Evolutionary conservation across 2,113 vertebrate species (phyloP).

Genomic region (Brevimyrus niger): DNA sequence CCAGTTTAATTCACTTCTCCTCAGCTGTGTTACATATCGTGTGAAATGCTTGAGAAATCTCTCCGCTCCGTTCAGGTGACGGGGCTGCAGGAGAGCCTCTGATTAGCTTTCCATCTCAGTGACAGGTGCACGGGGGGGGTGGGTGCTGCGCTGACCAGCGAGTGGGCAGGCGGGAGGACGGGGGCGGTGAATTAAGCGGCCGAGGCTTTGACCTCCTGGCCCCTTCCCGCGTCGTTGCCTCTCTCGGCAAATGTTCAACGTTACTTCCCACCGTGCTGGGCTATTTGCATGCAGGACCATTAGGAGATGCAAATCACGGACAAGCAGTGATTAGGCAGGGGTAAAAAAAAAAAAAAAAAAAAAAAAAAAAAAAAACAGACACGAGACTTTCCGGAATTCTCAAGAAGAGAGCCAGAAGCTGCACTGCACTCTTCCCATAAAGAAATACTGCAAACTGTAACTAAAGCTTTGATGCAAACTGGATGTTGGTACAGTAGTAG

Average conservation of each 20-base stretch:
- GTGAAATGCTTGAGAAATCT: not conserved
- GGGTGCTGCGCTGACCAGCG: not conserved
- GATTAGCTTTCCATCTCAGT: not conserved
- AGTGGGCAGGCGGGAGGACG: not conserved
- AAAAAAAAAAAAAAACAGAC: too few relatives aligned
- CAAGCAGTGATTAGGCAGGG: not conserved
- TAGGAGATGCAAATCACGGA: not conserved
- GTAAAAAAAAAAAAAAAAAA: not conserved
- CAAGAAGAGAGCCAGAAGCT: not conserved
- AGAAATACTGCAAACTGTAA: not conserved
- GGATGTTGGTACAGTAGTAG: not conserved
- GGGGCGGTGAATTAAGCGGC: not conserved
- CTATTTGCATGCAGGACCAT: not conserved
- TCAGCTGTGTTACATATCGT: not conserved
- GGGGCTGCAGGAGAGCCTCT: not conserved
- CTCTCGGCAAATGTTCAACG: not conserved
- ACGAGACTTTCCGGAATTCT: not conserved
- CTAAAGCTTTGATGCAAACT: not conserved
- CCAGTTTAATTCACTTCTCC: not conserved
- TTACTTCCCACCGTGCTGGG: not conserved
- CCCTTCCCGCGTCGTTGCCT: not conserved
- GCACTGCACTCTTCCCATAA: not conserved
- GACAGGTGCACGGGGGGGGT: not conserved
- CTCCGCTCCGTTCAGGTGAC: not conserved
- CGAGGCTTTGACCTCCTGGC: not conserved